Conservation (phyloP, 2,797 vertebrate genomes). For the Gouania willdenowi region DNA sequence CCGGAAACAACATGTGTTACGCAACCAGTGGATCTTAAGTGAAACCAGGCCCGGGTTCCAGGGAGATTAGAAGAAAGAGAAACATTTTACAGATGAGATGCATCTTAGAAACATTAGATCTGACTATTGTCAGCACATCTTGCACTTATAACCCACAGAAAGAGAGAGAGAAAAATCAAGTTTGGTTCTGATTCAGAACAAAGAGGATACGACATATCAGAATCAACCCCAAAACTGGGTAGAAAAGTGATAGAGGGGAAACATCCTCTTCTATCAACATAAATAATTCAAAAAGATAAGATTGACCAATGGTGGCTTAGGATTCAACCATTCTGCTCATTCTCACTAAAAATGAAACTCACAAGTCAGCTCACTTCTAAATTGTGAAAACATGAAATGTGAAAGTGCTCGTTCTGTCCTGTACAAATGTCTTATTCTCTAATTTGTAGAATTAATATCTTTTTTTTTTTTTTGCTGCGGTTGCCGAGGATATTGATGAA, state of each 20-base stretch:
- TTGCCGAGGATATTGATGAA: no score
- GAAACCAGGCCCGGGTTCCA: slow-evolving; percentile 57
- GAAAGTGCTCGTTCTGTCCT: no score
- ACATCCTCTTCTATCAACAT: background rate
- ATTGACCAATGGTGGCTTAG: slow-evolving; percentile 1
- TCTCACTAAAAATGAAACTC: slow-evolving; percentile 11
- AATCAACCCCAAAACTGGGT: slow-evolving; percentile 18
- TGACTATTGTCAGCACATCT: slow-evolving; percentile 41
- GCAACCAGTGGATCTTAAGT: slow-evolving; percentile 56
- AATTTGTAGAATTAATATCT: no score
- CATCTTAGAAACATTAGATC: slow-evolving; percentile 57
- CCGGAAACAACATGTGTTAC: slow-evolving; percentile 55
- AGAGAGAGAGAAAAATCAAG: background rate
- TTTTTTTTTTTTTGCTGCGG: no score
- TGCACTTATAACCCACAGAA: slow-evolving; percentile 28
- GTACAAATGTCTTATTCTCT: no score
- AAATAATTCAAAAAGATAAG: slow-evolving; percentile 16
- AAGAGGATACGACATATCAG: slow-evolving; percentile 12
- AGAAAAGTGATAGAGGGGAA: slow-evolving; percentile 3
- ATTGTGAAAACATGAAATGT: slow-evolving; percentile 15
- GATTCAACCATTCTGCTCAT: background rate
- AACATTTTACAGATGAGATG: slow-evolving; percentile 51
- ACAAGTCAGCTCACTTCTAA: slow-evolving; percentile 13
- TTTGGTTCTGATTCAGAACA: slow-evolving; percentile 40
- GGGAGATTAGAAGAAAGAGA: slow-evolving; percentile 40